Conservation (phyloP, 1,140 invertebrate species). For the Tigriopus japonicus region DNA sequence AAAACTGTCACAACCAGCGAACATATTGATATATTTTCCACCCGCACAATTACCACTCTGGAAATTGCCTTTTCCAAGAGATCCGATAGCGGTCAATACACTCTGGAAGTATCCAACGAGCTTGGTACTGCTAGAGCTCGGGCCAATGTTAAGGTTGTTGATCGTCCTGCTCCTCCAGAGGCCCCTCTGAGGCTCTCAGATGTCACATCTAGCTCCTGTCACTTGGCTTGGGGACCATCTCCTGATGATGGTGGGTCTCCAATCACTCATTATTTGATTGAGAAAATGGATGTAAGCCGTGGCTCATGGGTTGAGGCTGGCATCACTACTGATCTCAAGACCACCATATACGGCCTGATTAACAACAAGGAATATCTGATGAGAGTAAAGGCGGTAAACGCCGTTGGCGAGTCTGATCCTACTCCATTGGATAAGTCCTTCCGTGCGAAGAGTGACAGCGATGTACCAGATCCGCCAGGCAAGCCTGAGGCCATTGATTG, state of each 20-base stretch:
- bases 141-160: slow-evolving; percentile 66
- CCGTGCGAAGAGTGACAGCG: slow-evolving; percentile 80
- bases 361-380: slow-evolving; percentile 87
- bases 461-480: slow-evolving; percentile 71
- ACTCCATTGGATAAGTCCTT: slow-evolving; percentile 64
- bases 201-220: slow-evolving; percentile 73
- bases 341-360: slow-evolving; percentile 62
- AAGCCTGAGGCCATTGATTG: slow-evolving; percentile 72
- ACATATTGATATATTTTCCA: slow-evolving; percentile 46
- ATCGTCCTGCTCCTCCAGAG: slow-evolving; percentile 68
- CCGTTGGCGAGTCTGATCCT: slow-evolving; percentile 81
- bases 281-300: slow-evolving; percentile 87
- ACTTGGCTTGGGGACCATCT: slow-evolving; percentile 59
- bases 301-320: slow-evolving; percentile 90
- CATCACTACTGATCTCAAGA: slow-evolving; percentile 44
- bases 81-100: slow-evolving; percentile 62
- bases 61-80: slow-evolving; percentile 68
- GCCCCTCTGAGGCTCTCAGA: slow-evolving; percentile 62
- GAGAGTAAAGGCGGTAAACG: slow-evolving; percentile 65
- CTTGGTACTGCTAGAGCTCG: slow-evolving; percentile 56
- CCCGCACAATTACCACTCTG: slow-evolving; percentile 53
- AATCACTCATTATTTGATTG: slow-evolving; percentile 85
- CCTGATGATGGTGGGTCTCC: slow-evolving; percentile 77
- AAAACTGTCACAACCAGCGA: slow-evolving; percentile 40
- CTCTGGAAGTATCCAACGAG: slow-evolving; percentile 62